These are phyloP conservation scores for Corvus cornix DNA, from an alignment of 2,113 vertebrate genomes.

Conservation along the genomic window DNA sequence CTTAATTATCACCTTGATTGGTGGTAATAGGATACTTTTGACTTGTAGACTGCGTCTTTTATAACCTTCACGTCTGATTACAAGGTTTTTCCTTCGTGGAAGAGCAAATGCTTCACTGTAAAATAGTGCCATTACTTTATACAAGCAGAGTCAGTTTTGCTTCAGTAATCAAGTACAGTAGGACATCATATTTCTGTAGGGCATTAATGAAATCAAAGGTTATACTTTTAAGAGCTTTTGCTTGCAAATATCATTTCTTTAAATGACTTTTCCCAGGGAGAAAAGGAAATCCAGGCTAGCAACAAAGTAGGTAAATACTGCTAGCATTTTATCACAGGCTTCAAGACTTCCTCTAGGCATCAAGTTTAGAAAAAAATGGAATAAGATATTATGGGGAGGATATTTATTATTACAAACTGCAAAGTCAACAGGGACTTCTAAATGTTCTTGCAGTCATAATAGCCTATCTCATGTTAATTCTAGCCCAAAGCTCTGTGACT, in stretches of 20 bases:
- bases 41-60: background rate
- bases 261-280: conserved; percentile 78
- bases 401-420: conserved; percentile 85
- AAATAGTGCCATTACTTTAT: background rate
- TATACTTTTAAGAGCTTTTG: conserved; percentile 47
- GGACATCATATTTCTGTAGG: conserved; percentile 33
- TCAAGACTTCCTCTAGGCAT: conserved; percentile 73
- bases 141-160: conserved; percentile 23
- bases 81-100: conserved; percentile 16
- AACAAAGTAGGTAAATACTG: conserved; percentile 66
- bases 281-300: conserved; percentile 45
- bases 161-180: conserved; percentile 17
- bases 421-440: conserved; percentile 89
- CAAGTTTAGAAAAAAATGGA: conserved; percentile 25
- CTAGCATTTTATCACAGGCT: conserved; percentile 70
- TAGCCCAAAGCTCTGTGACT: conserved; percentile 87
- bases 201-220: conserved; percentile 19
- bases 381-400: conserved; percentile 83
- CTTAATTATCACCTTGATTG: conserved; percentile 45
- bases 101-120: background rate
- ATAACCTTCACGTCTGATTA: conserved; percentile 45
- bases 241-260: conserved; percentile 53
- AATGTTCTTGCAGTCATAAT: conserved; percentile 89
- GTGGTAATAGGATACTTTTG: background rate
- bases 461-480: conserved; percentile 92